Conservation (phyloP, 2,113 vertebrate genomes). For the Vidua macroura region DNA sequence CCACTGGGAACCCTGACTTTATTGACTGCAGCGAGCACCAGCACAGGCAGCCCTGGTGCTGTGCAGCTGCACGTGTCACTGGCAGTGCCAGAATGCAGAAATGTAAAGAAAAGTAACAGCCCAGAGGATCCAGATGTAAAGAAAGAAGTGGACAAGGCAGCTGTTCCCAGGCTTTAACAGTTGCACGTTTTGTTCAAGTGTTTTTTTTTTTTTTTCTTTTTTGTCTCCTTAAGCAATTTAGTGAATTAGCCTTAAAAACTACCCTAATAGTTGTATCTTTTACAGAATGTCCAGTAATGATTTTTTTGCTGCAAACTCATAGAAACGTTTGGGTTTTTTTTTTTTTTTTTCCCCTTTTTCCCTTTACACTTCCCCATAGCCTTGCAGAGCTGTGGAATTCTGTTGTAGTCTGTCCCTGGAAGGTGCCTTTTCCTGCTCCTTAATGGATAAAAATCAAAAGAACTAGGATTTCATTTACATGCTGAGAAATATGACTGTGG, state of each 20-base stretch:
- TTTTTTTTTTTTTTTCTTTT: not conserved
- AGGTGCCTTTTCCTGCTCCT: not conserved
- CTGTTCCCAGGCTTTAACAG: constrained; percentile 4
- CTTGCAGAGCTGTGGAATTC: not conserved
- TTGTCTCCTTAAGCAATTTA: not conserved
- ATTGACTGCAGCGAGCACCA: not conserved
- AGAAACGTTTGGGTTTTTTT: not conserved
- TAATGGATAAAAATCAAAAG: not conserved
- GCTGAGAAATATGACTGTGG: not conserved
- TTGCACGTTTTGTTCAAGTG: not conserved
- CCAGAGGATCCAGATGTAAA: not conserved
- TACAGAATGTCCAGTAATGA: not conserved
- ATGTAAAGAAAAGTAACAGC: not conserved
- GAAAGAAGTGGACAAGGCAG: not conserved
- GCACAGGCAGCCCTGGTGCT: not conserved
- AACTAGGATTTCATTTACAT: not conserved
- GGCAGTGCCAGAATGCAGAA: not conserved
- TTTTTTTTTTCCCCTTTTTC: not conserved
- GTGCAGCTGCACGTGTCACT: not conserved
- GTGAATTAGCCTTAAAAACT: not conserved
- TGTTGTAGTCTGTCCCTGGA: not conserved
- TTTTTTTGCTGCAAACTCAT: not conserved
- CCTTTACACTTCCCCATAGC: not conserved
- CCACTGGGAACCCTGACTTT: not conserved
- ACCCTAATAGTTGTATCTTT: not conserved